Conservation (phyloP, 2,113 vertebrate genomes). For the Amphilophus citrinellus region DNA sequence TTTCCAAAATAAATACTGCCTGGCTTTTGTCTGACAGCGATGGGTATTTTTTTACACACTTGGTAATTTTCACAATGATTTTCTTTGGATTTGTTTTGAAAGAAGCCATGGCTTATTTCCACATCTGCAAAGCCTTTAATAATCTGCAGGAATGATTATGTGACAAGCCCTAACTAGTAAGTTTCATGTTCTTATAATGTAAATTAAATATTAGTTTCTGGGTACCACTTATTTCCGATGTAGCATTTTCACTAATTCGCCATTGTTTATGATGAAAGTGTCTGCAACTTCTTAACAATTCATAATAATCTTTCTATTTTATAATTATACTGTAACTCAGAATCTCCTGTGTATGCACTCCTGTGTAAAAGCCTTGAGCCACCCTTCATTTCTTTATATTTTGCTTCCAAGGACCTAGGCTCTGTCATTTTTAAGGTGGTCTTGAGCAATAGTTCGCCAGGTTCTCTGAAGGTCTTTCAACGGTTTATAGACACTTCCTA, state of each 20-base stretch:
- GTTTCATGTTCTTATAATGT: neutral
- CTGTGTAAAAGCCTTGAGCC: neutral
- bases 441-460: neutral
- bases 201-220: neutral
- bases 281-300: neutral
- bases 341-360: neutral
- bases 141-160: neutral
- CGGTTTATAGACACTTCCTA: neutral
- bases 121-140: neutral
- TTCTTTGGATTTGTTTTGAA: neutral
- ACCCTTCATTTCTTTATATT: neutral
- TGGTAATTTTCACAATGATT: neutral
- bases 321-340: neutral
- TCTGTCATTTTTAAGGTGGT: neutral
- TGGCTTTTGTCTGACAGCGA: neutral
- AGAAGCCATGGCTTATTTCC: constrained; percentile 4
- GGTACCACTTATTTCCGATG: neutral
- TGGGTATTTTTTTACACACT: neutral
- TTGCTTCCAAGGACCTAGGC: neutral
- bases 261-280: neutral
- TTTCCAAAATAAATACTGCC: neutral
- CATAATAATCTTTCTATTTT: neutral
- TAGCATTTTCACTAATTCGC: neutral
- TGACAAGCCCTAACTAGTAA: neutral
- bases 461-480: neutral